Base-by-base conservation (phyloP, 2,888 invertebrate species). In the Portevinia maculata region DNA sequence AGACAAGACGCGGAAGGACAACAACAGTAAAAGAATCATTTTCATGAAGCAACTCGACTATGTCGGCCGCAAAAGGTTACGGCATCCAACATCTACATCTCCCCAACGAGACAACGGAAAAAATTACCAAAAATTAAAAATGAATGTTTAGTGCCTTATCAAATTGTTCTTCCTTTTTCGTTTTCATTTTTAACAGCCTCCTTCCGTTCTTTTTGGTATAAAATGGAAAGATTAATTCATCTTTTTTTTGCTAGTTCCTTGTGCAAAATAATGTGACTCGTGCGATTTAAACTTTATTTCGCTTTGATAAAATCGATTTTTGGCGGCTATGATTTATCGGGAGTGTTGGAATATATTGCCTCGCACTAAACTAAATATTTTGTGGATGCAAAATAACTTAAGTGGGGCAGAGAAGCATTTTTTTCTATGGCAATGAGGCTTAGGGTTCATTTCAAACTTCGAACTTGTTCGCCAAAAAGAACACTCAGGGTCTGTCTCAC, bases 171-270 rank as follows among this genome's bases (percentile, higher is more conserved):
- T 70, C 59, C 48, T 65, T 76, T 53, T 59, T 60, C 60, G 60
- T 65, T 73, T 48, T 79, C 65, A 64, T 70, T 76, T 76, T 81
- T 76, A 81, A 81, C 76, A 64, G 70, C 76, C 81, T 71, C 57
- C 76, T 76, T 81, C 70, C 76, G 76, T 46, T 76, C 24, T 60
- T 70, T 46, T 39, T 53, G 46, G 52, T 70, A 71, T 76, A 76
- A 71, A 81, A 81, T 59, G 69, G 55, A 44, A 70, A 76, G 76
- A 81, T 76, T 81, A 81, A 81, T 81, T 48, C 70, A 15, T 76
- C 59, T 71, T 76, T 81, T 81, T 81, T 62, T 81, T 81, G 57
- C 65, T 59, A 37, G 30, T 70, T 64, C 46, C 30, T 39, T 24
- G 59, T 39, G 37, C 46, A 70, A 64, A 57, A 59, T 70, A 81